Evolutionary conservation across 2,797 vertebrate species (phyloP).

Genomic region (Myotis findleyi): DNA sequence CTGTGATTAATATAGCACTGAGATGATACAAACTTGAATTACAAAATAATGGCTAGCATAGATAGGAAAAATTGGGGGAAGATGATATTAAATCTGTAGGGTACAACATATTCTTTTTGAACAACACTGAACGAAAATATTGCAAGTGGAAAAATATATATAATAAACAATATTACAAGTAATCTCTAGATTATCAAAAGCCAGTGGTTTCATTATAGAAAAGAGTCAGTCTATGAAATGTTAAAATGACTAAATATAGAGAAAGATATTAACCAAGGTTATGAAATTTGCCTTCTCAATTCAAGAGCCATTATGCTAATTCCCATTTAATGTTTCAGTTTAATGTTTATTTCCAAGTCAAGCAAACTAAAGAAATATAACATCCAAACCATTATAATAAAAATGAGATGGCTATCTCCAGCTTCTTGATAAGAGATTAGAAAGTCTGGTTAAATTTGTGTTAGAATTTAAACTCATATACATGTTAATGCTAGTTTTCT

Average conservation of each 20-base stretch:
- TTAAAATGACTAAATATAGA: not conserved
- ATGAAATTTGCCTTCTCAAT: not conserved
- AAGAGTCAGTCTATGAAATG: not conserved
- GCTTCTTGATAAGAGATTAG: not conserved
- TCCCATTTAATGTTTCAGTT: not conserved
- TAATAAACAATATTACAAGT: not conserved
- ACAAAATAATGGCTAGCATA: not conserved
- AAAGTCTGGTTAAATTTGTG: not conserved
- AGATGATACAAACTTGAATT: not conserved
- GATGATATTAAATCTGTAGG: not conserved
- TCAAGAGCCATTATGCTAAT: not conserved
- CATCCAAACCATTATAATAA: not conserved
- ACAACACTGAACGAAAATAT: not conserved
- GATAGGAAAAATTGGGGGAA: not conserved
- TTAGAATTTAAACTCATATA: not conserved
- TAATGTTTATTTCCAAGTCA: slow-evolving; percentile 12
- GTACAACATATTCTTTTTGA: not conserved
- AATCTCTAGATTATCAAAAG: not conserved
- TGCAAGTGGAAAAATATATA: not conserved
- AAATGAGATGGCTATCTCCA: not conserved
- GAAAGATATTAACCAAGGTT: not conserved
- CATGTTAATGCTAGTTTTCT: not conserved
- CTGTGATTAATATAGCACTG: not conserved
- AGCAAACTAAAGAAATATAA: not conserved
- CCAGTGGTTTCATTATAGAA: not conserved